Base-by-base conservation (phyloP, 1,140 invertebrate genomes). In the Cepaea nemoralis region DNA sequence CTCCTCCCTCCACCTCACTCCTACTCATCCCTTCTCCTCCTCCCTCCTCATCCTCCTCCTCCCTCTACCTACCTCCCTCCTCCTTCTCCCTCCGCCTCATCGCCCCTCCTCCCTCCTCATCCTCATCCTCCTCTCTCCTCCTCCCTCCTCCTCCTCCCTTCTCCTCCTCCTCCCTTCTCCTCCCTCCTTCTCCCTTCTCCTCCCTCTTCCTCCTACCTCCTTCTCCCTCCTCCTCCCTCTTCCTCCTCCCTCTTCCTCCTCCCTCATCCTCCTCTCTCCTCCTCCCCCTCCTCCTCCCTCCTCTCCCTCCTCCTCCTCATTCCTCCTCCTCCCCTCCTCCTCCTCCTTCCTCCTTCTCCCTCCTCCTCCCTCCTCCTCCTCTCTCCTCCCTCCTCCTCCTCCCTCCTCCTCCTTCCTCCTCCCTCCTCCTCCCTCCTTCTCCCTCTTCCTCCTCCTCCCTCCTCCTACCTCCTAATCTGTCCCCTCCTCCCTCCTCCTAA, bases 331-430 rank as follows among this genome's bases (percentile, higher is more conserved):
- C 8, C 19, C 8, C 45, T 48, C 45, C 45, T 48, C 45, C 45
- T 48, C 39, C 42, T 66, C 22, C 45, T 66, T 19, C 22, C 66
- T 6, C 16, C 22, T 40, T 31, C 42, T 35, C 39, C 55, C 35
- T 42, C 42, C 48, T 77, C 37, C 50, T 42, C 50, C 50, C 63
- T 48, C 63, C 59, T 39, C 63, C 42, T 16, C 63, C 35, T 33
- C 39, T 59, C 48, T 37, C 5, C 55, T 24, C 24, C 39, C 55
- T 37, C 55, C 42, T 48, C 59, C 39, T n/a, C 39, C 39, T 78
- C 55, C 12, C 31, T 39, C 16, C 37, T 37, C 14, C 63, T 35
- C 39, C 76, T 37, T 42, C 33, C 76, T 37, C 76, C 50, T 39
- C 39, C 37, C n/a, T 33, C 35, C 33, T 27, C 22, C 48, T 59